A percentile compares a stretch with the other conserved stretches of the same genome.
Evolutionary conservation across 2,113 vertebrate genomes (phyloP).

Genomic region (sheep (Ovis aries)): DNA sequence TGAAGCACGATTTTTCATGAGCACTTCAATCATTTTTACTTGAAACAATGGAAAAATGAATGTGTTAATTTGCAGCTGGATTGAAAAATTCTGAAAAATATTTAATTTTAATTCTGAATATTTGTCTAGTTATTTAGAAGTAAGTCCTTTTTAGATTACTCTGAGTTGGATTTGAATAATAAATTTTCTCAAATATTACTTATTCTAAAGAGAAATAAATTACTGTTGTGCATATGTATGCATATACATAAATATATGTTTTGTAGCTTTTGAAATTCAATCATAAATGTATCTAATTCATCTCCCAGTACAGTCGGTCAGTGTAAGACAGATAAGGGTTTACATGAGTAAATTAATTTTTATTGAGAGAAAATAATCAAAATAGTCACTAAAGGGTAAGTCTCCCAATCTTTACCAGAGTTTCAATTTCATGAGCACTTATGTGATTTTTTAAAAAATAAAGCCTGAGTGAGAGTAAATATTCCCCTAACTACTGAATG

Average conservation of each 20-base stretch:
- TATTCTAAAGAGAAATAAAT: background rate
- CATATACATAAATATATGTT: background rate
- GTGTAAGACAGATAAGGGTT: background rate
- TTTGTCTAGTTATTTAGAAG: background rate
- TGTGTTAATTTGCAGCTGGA: background rate
- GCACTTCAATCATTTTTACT: background rate
- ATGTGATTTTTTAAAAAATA: background rate
- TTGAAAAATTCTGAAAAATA: background rate
- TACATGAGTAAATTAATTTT: background rate
- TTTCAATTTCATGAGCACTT: background rate
- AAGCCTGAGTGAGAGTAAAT: background rate
- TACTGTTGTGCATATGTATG: background rate
- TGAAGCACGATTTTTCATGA: slow-evolving; percentile 12
- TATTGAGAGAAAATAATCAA: background rate
- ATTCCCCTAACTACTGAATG: background rate
- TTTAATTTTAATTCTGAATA: background rate
- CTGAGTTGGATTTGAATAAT: background rate
- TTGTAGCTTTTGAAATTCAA: slow-evolving; percentile 2
- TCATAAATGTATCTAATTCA: background rate
- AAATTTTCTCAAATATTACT: background rate
- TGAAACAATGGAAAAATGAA: background rate
- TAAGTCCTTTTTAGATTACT: background rate
- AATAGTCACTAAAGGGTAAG: background rate
- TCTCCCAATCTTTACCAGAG: background rate
- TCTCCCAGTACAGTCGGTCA: background rate